Evolutionary conservation across 2,113 vertebrate species (phyloP).

Genomic region (Jaculus jaculus): DNA sequence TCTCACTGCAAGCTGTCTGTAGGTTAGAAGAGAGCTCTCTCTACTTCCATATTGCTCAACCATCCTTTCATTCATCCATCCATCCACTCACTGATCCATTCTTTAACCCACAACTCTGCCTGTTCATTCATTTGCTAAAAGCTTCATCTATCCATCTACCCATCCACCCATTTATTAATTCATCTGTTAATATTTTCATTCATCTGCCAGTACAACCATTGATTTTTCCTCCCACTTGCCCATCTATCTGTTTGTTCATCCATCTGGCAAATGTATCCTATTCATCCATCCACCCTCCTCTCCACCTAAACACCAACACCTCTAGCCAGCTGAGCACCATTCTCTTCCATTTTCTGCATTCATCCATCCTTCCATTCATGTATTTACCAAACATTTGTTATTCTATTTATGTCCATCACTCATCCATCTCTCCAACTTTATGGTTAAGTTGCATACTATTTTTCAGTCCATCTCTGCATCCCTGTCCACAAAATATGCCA

Average conservation of each 20-base stretch:
- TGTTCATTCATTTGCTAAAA: no score
- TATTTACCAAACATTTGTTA: background rate
- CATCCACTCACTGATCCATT: no score
- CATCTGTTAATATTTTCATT: background rate
- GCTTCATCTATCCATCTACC: background rate
- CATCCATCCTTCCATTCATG: background rate
- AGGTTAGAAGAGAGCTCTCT: no score
- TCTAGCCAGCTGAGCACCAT: background rate
- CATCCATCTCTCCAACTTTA: background rate
- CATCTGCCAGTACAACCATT: background rate
- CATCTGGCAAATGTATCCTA: fast-evolving
- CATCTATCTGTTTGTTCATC: no score
- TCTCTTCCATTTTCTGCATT: background rate
- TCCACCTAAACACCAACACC: background rate
- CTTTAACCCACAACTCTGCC: no score
- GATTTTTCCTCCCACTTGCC: fast-evolving
- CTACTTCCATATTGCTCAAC: background rate
- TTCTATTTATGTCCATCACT: background rate
- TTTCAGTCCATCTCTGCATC: background rate
- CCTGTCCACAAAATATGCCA: background rate
- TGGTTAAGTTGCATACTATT: background rate
- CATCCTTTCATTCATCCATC: background rate
- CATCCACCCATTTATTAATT: background rate
- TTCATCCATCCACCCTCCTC: background rate
- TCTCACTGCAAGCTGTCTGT: no score